Evolutionary conservation across 1,140 invertebrate genomes (phyloP), one percentile per base, ranked within the genome.

Genomic region (Aphaenogaster floridana): DNA sequence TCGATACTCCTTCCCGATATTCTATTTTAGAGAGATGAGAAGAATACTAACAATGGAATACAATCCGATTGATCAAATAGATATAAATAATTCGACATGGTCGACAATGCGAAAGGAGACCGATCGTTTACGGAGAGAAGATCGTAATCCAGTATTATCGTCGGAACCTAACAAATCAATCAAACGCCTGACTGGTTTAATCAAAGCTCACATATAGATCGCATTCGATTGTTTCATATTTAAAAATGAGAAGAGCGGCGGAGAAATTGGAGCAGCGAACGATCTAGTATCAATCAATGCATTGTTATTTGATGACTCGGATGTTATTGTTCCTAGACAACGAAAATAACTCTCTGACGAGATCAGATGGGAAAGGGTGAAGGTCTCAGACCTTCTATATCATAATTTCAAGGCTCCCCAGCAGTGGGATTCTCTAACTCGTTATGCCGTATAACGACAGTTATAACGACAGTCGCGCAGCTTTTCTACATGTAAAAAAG

Each of bases 51-150:
- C 52, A 11, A 28, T 8, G n/a, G 36, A 21, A 52, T 4, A 21
- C 39, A 61, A 79, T 66, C 34, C 17, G 48, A 52, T 80, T 80
- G 42, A 80, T 21, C 28, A 39, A 28, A 68, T 2, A 8, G 13
- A 13, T 34, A 28, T 28, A 50, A 50, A 28, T 71, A 50, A 74
- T 39, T 21, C n/a, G 17, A 39, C 72, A 54, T 21, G 5, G 28
- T 34, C 50, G 2, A 48, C 5, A 42, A 78, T 11, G 5, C 9
- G n/a, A 21, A 28, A 15, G 45, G 5, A 54, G 28, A 28, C 28
- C 9, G 15, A 57, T 69, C 17, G 11, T 11, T 81, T 13, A 72
- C 3, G 3, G 36, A 50, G n/a, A 36, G 39, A 45, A 71, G 39
- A 74, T 83, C 13, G 28, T 48, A 54, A 59, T n/a, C 3, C 66